Evolutionary conservation across 2,113 vertebrate genomes (phyloP), one percentile per base, ranked within the genome.

Genomic region (Salvator merianae): DNA sequence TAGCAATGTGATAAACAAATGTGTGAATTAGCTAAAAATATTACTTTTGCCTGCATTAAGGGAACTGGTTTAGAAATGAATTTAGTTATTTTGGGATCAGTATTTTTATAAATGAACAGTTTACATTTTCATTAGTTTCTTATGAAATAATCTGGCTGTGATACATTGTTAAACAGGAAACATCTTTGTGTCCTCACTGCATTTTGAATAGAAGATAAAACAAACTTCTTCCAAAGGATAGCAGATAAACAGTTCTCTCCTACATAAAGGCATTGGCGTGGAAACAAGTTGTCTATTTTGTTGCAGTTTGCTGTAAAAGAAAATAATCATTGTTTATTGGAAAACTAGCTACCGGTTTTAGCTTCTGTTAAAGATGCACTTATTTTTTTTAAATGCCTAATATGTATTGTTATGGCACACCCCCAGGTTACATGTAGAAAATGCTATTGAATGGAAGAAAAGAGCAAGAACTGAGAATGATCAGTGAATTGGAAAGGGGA

Each of bases 101-200:
- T 32, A 1, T 18, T 34, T 20, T 72, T 59, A 28, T 10, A 62
- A 36, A 36, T 22, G 43, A 70, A 6, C 28, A 9, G 13, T 43
- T n/a, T 47, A 66, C 8, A 10, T 50, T 66, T 66, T 75, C 22
- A 75, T 66, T 50, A 75, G 65, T 63, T 75, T 22, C 13, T 75
- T 83, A 75, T 30, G 43, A 75, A 83, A 75, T 14, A 90, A 83
- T 84, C 91, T 85, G 92, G 83, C 82, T 93, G 88, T 93, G 89
- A 90, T 88, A 83, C 92, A 90, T 91, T 86, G 69, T 88, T 92
- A 65, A 90, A 86, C 89, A 92, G 91, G 91, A 94, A 93, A 93
- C 92, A 92, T 91, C 89, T 92, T 94, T 84, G 83, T 93, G 88
- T 81, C 85, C 70, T 90, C 86, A 78, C 38, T 89, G 86, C 18